Base-by-base conservation (phyloP, 1,140 invertebrate species). In the Drosophila varians region DNA sequence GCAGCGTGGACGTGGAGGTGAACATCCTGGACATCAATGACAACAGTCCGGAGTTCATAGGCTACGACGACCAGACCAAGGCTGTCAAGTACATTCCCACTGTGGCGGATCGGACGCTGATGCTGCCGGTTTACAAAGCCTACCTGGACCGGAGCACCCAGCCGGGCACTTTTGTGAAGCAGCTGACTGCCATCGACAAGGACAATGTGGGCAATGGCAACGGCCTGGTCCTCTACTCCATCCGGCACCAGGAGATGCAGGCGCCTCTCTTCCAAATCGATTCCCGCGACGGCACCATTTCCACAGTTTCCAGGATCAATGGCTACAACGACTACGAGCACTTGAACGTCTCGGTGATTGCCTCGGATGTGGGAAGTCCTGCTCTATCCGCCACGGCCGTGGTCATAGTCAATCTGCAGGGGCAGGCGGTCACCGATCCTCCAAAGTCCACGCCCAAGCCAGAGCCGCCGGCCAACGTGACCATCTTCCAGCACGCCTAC, bases 171-270 rank as follows among this genome's bases (percentile, higher is more conserved):
- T 92, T 93, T 8, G 94, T 97, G 0, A 93, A 93, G 2, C 93
- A 93, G 90, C 93, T 98, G 2, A 94, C 93, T 54, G 97, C 97
- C 0, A 96, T 96, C 43, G 97, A 98, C 91, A 94, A 94, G 0
- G 97, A 98, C 89, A 96, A 95, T 77, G 92, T 94, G 23, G 95
- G 94, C 0, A 97, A 97, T 83, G 96, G 96, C 36, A 96, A 96
- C 79, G 96, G 96, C 0, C 82, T 96, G n/a, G 93, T 96, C 1
- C 82, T 96, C 0, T 96, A 95, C 72, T 94, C 95, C 66, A 92
- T 96, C 38, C 93, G 94, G 42, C 91, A 92, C 45, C 93, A 93
- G 74, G 94, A 94, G 18, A 90, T 93, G 38, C 89, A 90, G 36
- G 87, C 92, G 11, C 95, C 94, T 54, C 91, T 95, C n/a, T 96